Evolutionary conservation across 2,797 vertebrate genomes (phyloP), one percentile per base, ranked within the genome.

Genomic region (Bradypodion ventrale): DNA sequence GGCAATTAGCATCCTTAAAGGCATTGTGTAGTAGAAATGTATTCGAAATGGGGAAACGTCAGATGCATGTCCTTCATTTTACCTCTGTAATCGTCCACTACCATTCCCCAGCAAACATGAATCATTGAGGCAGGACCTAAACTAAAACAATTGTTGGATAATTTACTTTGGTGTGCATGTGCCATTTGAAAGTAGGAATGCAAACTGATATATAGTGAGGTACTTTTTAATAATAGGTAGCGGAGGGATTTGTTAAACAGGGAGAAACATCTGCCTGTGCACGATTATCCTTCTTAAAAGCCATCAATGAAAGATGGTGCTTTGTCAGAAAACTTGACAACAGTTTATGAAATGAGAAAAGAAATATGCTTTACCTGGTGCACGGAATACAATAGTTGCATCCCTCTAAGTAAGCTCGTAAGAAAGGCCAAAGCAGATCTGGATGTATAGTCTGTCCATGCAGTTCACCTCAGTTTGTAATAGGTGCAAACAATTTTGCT

Each of bases 261-360:
- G 88, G 82, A 84, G 68, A 44, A 89, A 37, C 79, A 63, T 46
- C 85, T 40, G 37, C 56, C 70, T 85, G 52, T 52, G 10, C 56
- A 59, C 82, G 69, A 60, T n/a, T 69, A 49, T 32, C 13, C 72
- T 82, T 85, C 15, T 40, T 75, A n/a, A 66, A 86, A 84, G 73
- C 35, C 0, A 40, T 52, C 56, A 83, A 70, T 59, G 60, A 76
- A 44, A 44, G 78, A 66, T 2, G 35, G 80, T 72, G 73, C 76
- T 73, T 23, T 75, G 37, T 35, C 56, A 65, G 25, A 86, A 92
- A 77, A 1, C 10, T 2, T 78, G 74, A 37, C n/a, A 1, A 0
- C 10, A 27, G 76, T 87, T 91, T 85, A 68, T 85, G 78, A 49
- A 52, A 56, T 89, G 80, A 75, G 81, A 42, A 56, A 88, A 83